These are phyloP conservation scores for Etheostoma cragini DNA, from an alignment of 2,113 vertebrate species.

Conservation along the genomic window DNA sequence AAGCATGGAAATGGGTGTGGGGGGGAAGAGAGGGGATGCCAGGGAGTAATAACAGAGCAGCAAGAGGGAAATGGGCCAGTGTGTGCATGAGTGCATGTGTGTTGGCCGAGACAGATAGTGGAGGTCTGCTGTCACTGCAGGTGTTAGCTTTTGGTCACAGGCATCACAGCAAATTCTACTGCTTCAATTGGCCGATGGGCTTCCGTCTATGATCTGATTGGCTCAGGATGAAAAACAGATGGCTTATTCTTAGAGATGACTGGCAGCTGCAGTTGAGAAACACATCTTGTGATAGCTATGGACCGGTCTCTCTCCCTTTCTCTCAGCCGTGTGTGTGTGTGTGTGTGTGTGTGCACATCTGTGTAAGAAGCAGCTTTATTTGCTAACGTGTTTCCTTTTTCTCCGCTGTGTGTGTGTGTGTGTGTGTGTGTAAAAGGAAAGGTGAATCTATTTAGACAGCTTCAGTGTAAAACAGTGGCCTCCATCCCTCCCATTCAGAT, in stretches of 20 bases:
- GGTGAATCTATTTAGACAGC: conserved; percentile 33
- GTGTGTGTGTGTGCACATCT: conserved; percentile 46
- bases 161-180: conserved; percentile 34
- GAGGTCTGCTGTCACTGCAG: conserved; percentile 60
- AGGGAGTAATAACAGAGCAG: conserved; percentile 52
- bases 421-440: neutral
- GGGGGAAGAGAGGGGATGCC: neutral
- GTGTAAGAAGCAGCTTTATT: conserved; percentile 66
- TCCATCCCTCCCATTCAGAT: conserved; percentile 12
- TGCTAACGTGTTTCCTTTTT: conserved; percentile 47
- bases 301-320: conserved; percentile 11
- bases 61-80: conserved; percentile 40
- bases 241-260: conserved; percentile 66
- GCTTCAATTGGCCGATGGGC: conserved; percentile 38
- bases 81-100: conserved; percentile 15
- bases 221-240: conserved; percentile 62
- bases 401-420: conserved; percentile 13
- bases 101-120: conserved; percentile 18
- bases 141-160: conserved; percentile 56
- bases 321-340: conserved; percentile 20
- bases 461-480: conserved; percentile 30
- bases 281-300: conserved; percentile 26
- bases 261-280: conserved; percentile 46
- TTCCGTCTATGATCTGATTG: conserved; percentile 50
- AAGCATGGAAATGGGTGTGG: conserved; percentile 24